These are phyloP conservation scores for Ethmia dodecea DNA, from an alignment of 2,888 invertebrate species.

Conservation along the genomic window DNA sequence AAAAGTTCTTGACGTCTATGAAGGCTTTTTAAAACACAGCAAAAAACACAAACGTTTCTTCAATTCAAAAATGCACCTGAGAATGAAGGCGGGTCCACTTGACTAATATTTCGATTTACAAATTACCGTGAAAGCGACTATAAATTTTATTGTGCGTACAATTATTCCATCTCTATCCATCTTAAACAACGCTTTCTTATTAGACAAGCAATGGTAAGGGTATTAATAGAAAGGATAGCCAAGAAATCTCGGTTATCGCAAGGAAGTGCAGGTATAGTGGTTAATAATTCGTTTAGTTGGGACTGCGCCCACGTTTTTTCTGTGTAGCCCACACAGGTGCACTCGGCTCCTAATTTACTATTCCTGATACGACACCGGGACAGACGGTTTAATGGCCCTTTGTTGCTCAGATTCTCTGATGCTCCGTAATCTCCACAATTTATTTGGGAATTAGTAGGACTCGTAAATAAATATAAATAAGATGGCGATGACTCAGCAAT, in stretches of 20 bases:
- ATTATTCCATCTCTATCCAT: slow-evolving; percentile 17
- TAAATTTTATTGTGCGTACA: slow-evolving; percentile 21
- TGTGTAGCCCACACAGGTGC: slow-evolving; percentile 71
- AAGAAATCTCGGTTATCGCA: slow-evolving; percentile 24
- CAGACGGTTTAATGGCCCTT: slow-evolving; percentile 50
- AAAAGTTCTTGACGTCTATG: slow-evolving; percentile 56
- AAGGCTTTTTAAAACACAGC: slow-evolving; percentile 60
- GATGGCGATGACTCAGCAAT: no score
- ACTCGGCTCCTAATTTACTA: slow-evolving; percentile 65
- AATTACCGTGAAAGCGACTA: slow-evolving; percentile 40
- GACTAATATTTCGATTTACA: slow-evolving; percentile 71
- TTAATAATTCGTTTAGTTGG: slow-evolving; percentile 75
- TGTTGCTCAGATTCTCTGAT: slow-evolving; percentile 38
- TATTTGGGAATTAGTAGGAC: slow-evolving; percentile 24
- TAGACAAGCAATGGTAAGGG: slow-evolving; percentile 29
- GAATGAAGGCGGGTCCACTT: slow-evolving; percentile 74
- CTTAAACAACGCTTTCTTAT: not conserved
- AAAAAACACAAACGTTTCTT: slow-evolving; percentile 67
- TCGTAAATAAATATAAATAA: slow-evolving; percentile 8
- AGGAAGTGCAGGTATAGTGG: slow-evolving; percentile 69
- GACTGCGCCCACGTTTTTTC: slow-evolving; percentile 71
- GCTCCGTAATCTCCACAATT: slow-evolving; percentile 30
- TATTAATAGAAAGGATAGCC: slow-evolving; percentile 9
- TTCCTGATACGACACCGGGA: slow-evolving; percentile 57
- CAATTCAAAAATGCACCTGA: slow-evolving; percentile 77